Base-by-base conservation (phyloP, 1,140 invertebrate genomes). In the Drosophila dunni region DNA sequence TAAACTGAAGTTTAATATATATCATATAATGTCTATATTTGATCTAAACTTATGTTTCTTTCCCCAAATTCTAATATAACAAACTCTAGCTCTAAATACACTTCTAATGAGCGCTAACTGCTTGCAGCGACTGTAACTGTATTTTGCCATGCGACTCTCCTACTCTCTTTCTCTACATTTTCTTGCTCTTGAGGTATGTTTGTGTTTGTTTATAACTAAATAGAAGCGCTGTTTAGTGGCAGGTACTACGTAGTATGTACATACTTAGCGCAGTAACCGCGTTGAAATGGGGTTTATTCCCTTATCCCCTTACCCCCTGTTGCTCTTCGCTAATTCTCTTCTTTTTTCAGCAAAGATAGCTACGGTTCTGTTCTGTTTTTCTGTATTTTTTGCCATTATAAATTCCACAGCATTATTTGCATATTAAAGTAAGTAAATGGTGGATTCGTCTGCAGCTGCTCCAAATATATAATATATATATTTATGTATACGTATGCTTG, bases 321-420 rank as follows among this genome's bases (percentile, higher is more conserved):
- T 29, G 33, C n/a, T 17, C 44, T 38, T 15, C 44, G 20, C 33
- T 46, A 34, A 13, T 45, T 11, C 45, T 38, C 15, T 38, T 66
- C 36, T 58, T 34, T 61, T 70, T 81, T 85, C 78, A 46, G 68
- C 74, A 81, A 69, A 78, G 75, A 85, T 84, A 84, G 62, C 81
- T 64, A 72, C 34, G 24, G 15, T 71, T 64, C 50, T 33, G 69
- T 81, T 80, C 67, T 82, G 64, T 73, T 63, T 76, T 63, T 64
- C 20, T 44, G 56, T 54, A 13, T 61, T 86, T 86, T 86, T 76
- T 57, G 82, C 78, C 67, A 88, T 86, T 64, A 89, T 80, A 84
- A 84, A 88, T 88, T 88, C 84, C 84, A 70, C 45, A 78, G 74
- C 74, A 80, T 75, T 88, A 88, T 89, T 88, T 88, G 84, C 84